phyloP scores from a whole-genome alignment of 2,797 vertebrate species.

The Acanthurus leucopareius region DNA sequence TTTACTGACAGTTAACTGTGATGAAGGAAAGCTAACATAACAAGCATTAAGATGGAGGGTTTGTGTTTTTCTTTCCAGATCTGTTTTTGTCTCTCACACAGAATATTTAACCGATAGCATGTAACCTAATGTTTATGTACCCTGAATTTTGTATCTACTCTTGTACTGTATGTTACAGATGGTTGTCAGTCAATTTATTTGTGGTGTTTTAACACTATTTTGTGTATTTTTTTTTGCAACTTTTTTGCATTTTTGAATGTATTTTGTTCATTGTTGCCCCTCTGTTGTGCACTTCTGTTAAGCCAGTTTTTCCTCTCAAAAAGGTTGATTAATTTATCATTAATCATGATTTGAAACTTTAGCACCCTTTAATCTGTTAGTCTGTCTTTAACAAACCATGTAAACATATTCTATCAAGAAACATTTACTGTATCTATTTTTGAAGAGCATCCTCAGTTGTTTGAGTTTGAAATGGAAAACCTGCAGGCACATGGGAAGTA shows the following conservation, averaged over 20 bases:
- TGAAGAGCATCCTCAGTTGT: slow-evolving; percentile 19
- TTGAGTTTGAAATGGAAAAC: slow-evolving; percentile 23
- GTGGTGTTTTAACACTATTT: slow-evolving; percentile 44
- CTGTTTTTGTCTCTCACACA: slow-evolving; percentile 13
- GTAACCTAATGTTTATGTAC: slow-evolving; percentile 61
- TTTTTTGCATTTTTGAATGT: slow-evolving; percentile 48
- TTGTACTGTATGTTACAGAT: slow-evolving; percentile 43
- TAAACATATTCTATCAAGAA: slow-evolving; percentile 1
- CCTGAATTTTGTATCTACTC: slow-evolving; percentile 63
- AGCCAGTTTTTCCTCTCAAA: background rate
- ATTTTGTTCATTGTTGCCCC: slow-evolving; percentile 23
- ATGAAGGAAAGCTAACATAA: slow-evolving; percentile 3
- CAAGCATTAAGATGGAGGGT: slow-evolving; percentile 6
- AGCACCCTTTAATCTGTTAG: slow-evolving; percentile 34
- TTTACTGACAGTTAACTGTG: too few species aligned
- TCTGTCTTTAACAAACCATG: slow-evolving; percentile 18
- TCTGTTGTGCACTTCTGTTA: slow-evolving; percentile 27
- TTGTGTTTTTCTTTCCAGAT: background rate
- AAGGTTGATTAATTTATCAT: background rate
- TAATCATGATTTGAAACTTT: slow-evolving; percentile 23
- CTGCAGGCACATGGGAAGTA: slow-evolving; percentile 27
- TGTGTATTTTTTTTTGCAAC: slow-evolving; percentile 7
- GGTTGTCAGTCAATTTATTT: slow-evolving; percentile 45
- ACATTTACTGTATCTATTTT: slow-evolving; percentile 31
- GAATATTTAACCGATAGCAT: slow-evolving; percentile 68